Evolutionary conservation across 2,797 vertebrate species (phyloP), one percentile per base, ranked within the genome.

Genomic region (Syngnathus rostellatus): DNA sequence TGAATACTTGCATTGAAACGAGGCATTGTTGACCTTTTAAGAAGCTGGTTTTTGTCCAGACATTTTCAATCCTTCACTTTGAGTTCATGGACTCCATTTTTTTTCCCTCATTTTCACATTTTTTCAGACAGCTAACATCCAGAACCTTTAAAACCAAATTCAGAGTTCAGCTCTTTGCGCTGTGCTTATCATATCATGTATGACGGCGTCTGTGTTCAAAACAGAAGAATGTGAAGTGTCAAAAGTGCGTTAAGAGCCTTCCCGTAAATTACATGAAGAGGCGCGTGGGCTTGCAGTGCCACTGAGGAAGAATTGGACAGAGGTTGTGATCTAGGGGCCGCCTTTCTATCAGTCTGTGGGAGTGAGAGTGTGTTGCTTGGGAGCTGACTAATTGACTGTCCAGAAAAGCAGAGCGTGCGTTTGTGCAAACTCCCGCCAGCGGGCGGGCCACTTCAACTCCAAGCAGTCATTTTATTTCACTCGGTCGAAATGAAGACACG

Each of bases 261-360:
- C 69, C 67, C 74, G 72, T 79, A 81, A 87, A 81, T 78, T 80
- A 68, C 69, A 50, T 8, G 38, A 71, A 61, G 58, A 65, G 82
- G 73, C 81, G 21, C 72, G 74, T 80, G 82, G 71, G 78, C 77
- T 74, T 17, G 16, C 64, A 70, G 80, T 75, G 71, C 51, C 62
- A 64, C 10, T 10, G 16, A 62, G 66, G 64, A 72, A 89, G 85
- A 85, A 89, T 86, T 84, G 78, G 67, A 61, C 65, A 54, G 60
- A 71, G 81, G 83, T 84, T 81, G 74, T 70, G 73, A 81, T 82
- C 77, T 70, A 73, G 58, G 69, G 72, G 71, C 76, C 71, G 65
- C 67, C 67, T 14, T 41, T 54, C 73, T 72, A 69, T 79, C 72
- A 70, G 70, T 67, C 46, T 62, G 39, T 19, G 57, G 60, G 69